Conservation (phyloP, 92 coral and sea anemone genomes). For the Phymanthus crucifer region DNA sequence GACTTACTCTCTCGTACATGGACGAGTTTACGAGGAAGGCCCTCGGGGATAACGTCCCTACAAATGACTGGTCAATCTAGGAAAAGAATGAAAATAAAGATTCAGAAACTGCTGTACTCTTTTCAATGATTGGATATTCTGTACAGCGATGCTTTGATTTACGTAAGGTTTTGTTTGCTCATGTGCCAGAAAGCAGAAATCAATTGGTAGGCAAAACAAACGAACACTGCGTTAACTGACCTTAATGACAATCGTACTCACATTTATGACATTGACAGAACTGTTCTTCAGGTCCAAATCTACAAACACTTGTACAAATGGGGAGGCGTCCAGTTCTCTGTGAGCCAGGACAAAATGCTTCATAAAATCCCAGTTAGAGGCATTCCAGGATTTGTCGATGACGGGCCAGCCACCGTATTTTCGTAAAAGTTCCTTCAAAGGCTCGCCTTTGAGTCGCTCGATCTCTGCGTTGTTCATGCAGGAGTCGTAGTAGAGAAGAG, state of each 20-base stretch:
- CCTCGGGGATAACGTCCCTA: not conserved
- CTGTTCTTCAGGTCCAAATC: constrained; percentile 63
- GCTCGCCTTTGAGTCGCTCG: constrained; percentile 60
- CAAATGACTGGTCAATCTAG: constrained; percentile 31
- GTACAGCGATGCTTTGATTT: no score
- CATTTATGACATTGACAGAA: constrained; percentile 61
- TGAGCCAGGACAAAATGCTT: constrained; percentile 56
- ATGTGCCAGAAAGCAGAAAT: no score
- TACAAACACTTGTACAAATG: constrained; percentile 52
- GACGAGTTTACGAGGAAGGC: constrained; percentile 22
- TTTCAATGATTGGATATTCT: no score
- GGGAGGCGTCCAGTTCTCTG: constrained; percentile 47
- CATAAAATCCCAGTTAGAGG: constrained; percentile 66
- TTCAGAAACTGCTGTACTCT: no score
- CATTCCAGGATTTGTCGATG: constrained; percentile 71
- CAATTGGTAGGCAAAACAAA: no score
- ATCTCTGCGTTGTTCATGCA: constrained; percentile 70
- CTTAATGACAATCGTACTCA: constrained; percentile 43
- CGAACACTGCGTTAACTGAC: no score
- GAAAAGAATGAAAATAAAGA: not conserved
- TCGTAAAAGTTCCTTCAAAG: constrained; percentile 50
- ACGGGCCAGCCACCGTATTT: constrained; percentile 86
- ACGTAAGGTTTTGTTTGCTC: not conserved
- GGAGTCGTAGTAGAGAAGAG: constrained; percentile 76
- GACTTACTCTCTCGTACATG: constrained; percentile 31